phyloP scores from a whole-genome alignment of 2,888 invertebrate species.

The Apamea crenata region DNA sequence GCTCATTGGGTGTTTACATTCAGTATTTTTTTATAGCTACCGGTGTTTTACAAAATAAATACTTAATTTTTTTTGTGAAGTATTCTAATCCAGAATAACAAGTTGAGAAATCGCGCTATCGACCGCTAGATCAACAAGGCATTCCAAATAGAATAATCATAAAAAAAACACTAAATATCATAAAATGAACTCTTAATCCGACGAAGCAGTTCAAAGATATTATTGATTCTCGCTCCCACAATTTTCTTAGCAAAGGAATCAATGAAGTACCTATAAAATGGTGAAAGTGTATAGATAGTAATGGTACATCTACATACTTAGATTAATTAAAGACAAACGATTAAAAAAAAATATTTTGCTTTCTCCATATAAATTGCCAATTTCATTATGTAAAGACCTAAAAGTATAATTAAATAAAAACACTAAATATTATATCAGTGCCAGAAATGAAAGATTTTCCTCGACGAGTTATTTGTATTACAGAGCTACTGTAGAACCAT shows the following conservation, averaged over 20 bases:
- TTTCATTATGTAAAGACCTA: background rate
- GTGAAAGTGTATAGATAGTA: background rate
- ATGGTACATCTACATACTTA: background rate
- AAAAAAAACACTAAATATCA: slow-evolving; percentile 25
- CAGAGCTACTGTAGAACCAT: slow-evolving; percentile 29
- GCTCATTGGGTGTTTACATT: too few species aligned
- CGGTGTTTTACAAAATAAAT: too few species aligned
- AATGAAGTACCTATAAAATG: background rate
- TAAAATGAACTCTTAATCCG: too few species aligned
- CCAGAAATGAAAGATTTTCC: slow-evolving; percentile 23
- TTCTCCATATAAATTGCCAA: background rate
- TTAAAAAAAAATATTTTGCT: background rate
- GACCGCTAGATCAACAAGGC: background rate
- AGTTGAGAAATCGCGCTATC: background rate
- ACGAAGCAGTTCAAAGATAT: too few species aligned
- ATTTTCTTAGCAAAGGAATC: too few species aligned
- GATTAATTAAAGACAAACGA: background rate
- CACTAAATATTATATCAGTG: slow-evolving; percentile 1
- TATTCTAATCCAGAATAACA: background rate
- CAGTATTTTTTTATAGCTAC: too few species aligned
- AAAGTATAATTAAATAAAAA: slow-evolving; percentile 4
- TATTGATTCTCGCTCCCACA: too few species aligned
- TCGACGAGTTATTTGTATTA: slow-evolving; percentile 43
- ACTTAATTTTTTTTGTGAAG: too few species aligned
- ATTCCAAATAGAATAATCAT: background rate